Evolutionary conservation across 37 sponge, comb jelly and placozoan species (phyloP).

Genomic region (Crambe crambe): DNA sequence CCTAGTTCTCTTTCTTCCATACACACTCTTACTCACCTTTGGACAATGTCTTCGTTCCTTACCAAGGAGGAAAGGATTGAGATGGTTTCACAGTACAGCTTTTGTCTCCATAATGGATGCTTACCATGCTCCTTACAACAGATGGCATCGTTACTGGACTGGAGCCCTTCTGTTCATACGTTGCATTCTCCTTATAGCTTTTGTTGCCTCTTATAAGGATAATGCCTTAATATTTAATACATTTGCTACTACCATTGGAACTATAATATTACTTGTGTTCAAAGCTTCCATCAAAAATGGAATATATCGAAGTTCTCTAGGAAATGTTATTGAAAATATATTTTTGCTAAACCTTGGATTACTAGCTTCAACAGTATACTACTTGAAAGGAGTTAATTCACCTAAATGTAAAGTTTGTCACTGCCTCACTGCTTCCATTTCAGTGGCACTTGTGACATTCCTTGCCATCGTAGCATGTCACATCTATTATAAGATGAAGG

Average conservation of each 20-base stretch:
- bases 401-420: too few species aligned
- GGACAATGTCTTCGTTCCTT: background rate
- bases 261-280: too few species aligned
- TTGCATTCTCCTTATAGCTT: background rate
- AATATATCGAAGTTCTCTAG: background rate
- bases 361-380: background rate
- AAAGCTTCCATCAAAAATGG: too few species aligned
- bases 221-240: too few species aligned
- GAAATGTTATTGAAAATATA: background rate
- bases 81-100: background rate
- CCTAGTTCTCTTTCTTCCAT: constrained; percentile 1
- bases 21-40: constrained; percentile 1
- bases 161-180: background rate
- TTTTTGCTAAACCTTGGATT: background rate
- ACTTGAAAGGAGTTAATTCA: background rate
- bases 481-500: background rate
- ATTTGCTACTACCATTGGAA: too few species aligned
- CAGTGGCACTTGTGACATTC: background rate
- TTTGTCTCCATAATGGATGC: constrained; percentile 2
- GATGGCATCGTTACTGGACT: background rate
- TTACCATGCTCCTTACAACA: constrained; percentile 3
- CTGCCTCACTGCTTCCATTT: background rate
- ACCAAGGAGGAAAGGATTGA: background rate
- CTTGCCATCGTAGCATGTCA: background rate
- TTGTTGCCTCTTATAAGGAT: too few species aligned